Base-by-base conservation (phyloP, 2,113 vertebrate genomes). In the Amblyornis subalaris region DNA sequence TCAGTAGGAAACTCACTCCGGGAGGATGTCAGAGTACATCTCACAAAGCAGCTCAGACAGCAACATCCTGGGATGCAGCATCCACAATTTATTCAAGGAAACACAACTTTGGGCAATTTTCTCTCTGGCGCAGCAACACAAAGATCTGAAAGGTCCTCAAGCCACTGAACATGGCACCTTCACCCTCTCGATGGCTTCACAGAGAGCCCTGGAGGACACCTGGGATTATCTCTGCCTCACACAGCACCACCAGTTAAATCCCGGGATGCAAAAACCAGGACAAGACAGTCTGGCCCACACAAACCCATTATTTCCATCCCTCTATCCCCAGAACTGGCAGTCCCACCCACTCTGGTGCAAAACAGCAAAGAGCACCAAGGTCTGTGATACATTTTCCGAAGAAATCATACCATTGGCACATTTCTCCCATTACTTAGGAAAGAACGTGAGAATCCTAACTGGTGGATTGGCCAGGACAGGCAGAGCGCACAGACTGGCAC, bases 281-380 rank as follows among this genome's bases (percentile, higher is more conserved):
- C 3, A 23, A 1, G 4, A 12, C 1, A 9, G 24, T 7, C 47
- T 16, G 61, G 47, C 47, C 60, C 35, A 18, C 5, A 44, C 35
- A 51, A 65, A 62, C 11, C 25, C 57, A 25, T 5, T 25, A 2
- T 0, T 51, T 7, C 42, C 75, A 36, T 6, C 38, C 61, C 81
- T 54, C 26, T 9, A 0, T 6, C 7, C 2, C 31, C 35, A 7
- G 36, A n/a, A 26, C 58, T 12, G 28, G 26, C 26, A n/a, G 67
- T 17, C 29, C 74, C 78, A 33, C 7, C 40, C 7, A 0, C 61
- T 1, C 73, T 0, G 6, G 3, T 3, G 55, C 28, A 12, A 7
- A 44, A 26, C 44, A 79, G 20, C 7, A 36, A 36, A 57, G 61
- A 53, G 18, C 45, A 45, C 4, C n/a, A 36, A 76, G 23, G 18